Base-by-base conservation (phyloP, 2,888 invertebrate species). In the Melanostoma mellinum region DNA sequence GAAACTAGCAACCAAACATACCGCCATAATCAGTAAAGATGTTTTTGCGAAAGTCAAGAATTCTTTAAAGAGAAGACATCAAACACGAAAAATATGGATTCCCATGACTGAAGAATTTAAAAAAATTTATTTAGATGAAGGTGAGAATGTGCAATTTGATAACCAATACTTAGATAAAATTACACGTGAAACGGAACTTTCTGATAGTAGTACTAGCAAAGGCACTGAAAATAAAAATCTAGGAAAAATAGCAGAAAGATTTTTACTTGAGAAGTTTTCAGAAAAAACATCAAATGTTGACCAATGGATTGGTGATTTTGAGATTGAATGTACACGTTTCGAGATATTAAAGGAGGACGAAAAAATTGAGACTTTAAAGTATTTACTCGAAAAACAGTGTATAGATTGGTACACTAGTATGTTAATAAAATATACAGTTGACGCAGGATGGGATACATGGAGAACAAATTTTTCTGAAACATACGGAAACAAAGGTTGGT, bases 401-500 rank as follows among this genome's bases (percentile, higher is more conserved):
- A 20, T 35, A 52, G 85, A 86, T 46, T 86, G 85, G 86, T 85
- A 86, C 52, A 71, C 68, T 46, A 72, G 61, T 20, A 80, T 74
- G 72, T 32, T 74, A 4, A 71, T 86, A 46, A 86, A 80, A 84
- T 38, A 77, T 6, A 85, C 85, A 20, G 50, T 81, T 55, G 55
- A 85, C 2, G 74, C 78, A 67, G 63, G 72, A 6, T 85, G 82
- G 85, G 40, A 48, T 53, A 61, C 10, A 8, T 85, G 80, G 73
- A 86, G 77, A 75, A 36, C 48, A 65, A 85, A 60, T 53, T 85
- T 86, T 67, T 77, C 82, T 42, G 85, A 86, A 30, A 87, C 86
- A 2, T 87, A 80, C 80, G 86, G 76, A 36, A 85, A 75, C 55
- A 87, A 86, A 86, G 86, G 86, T 6, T 87, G 87, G 87, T 61